phyloP scores from a whole-genome alignment of 2,113 vertebrate species.

The Eleginops maclovinus region DNA sequence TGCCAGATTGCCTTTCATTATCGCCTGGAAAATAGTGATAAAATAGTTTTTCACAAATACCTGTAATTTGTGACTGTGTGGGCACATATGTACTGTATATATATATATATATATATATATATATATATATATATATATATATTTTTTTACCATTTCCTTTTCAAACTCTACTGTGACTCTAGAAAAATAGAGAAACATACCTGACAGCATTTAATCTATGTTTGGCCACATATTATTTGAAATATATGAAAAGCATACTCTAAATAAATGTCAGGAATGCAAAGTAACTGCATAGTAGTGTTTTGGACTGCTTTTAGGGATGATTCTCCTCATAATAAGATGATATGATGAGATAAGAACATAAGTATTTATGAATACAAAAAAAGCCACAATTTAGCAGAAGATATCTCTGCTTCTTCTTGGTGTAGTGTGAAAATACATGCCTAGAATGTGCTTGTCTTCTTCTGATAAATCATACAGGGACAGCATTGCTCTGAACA shows the following conservation, averaged over 20 bases:
- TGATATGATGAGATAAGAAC: slow-evolving; percentile 40
- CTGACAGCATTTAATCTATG: slow-evolving; percentile 27
- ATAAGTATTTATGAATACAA: slow-evolving; percentile 28
- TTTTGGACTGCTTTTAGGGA: slow-evolving; percentile 29
- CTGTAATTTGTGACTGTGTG: background rate
- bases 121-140: too few relatives aligned
- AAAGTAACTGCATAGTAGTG: slow-evolving; percentile 54
- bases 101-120: too few relatives aligned
- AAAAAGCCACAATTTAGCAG: slow-evolving; percentile 27
- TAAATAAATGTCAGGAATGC: slow-evolving; percentile 51
- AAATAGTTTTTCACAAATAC: slow-evolving; percentile 7
- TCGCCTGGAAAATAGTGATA: background rate
- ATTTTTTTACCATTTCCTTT: background rate
- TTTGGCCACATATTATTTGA: slow-evolving; percentile 8
- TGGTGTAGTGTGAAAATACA: slow-evolving; percentile 10
- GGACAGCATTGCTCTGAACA: slow-evolving; percentile 32
- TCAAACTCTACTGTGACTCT: slow-evolving; percentile 6
- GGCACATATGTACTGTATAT: background rate
- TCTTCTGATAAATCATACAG: slow-evolving; percentile 4
- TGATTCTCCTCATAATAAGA: slow-evolving; percentile 10
- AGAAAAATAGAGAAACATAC: slow-evolving; percentile 15
- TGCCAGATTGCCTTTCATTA: slow-evolving; percentile 22
- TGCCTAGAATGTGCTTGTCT: slow-evolving; percentile 42
- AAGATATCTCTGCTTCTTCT: slow-evolving; percentile 31
- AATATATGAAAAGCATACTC: slow-evolving; percentile 13